Percentiles rank a stretch among this genome's conserved stretches.
These are phyloP conservation scores for Meandrusa payeni DNA, from an alignment of 2,888 invertebrate species.

Conservation along the genomic window DNA sequence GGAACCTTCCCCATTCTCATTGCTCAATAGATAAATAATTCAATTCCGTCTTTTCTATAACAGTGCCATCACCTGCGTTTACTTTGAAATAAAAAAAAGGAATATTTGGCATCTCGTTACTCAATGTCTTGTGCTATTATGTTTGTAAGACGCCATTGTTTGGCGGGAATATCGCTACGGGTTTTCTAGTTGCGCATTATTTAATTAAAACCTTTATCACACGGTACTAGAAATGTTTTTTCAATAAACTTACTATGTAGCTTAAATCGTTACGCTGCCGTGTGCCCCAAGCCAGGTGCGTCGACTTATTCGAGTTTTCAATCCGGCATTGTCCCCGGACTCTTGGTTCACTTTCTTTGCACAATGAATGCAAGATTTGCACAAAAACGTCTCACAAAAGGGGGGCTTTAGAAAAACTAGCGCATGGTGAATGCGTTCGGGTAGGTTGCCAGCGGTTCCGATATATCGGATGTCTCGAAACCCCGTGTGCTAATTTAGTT, in stretches of 20 bases:
- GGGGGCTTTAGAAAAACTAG: constrained; percentile 51
- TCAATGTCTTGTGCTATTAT: constrained; percentile 68
- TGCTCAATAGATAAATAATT: constrained; percentile 70
- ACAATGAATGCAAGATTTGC: constrained; percentile 75
- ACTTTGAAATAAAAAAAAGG: constrained; percentile 51
- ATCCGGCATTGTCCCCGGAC: constrained; percentile 51
- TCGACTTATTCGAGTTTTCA: constrained; percentile 49
- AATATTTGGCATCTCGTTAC: constrained; percentile 70
- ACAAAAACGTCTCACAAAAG: constrained; percentile 69
- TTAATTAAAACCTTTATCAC: constrained; percentile 69
- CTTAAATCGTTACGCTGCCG: constrained; percentile 44
- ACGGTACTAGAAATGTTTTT: constrained; percentile 60
- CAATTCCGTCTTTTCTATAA: constrained; percentile 67
- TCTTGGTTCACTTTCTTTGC: constrained; percentile 56
- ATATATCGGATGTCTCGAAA: constrained; percentile 28
- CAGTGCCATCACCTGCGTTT: constrained; percentile 70
- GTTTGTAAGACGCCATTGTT: constrained; percentile 54
- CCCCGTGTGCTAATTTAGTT: constrained; percentile 30
- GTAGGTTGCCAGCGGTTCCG: constrained; percentile 35
- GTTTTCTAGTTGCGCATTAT: constrained; percentile 47
- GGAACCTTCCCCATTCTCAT: constrained; percentile 54
- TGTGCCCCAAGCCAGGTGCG: constrained; percentile 62
- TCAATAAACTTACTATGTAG: constrained; percentile 38
- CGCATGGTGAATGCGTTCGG: constrained; percentile 47
- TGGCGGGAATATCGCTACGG: constrained; percentile 41